These are phyloP conservation scores for Sinella curviseta DNA, from an alignment of 1,140 invertebrate species.

Conservation along the genomic window DNA sequence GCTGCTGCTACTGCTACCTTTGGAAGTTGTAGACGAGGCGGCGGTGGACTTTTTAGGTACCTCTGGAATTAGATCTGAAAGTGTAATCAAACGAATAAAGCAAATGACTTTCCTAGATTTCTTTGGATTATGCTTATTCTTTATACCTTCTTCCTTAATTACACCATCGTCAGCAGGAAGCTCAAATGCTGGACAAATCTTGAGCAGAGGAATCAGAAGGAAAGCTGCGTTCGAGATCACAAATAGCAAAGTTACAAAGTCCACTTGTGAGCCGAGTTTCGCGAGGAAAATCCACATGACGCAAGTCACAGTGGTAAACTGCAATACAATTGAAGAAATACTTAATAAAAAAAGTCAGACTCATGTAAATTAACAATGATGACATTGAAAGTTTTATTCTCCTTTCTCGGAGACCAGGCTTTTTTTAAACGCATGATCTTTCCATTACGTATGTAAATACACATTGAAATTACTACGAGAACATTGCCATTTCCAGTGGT, in stretches of 20 bases:
- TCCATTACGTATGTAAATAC: too few relatives aligned
- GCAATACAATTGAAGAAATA: conserved; percentile 20
- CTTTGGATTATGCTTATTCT: background rate
- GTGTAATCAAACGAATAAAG: background rate
- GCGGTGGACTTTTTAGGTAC: conserved; percentile 1
- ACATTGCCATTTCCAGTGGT: too few relatives aligned
- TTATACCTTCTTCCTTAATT: conserved; percentile 14
- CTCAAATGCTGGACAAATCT: conserved; percentile 22
- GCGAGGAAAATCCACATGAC: conserved; percentile 37
- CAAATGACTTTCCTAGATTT: background rate
- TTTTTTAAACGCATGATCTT: too few relatives aligned
- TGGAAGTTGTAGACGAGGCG: conserved; percentile 28
- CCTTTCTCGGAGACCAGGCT: too few relatives aligned
- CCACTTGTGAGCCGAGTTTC: conserved; percentile 37
- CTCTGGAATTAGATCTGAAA: conserved; percentile 29
- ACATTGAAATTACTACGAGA: too few relatives aligned
- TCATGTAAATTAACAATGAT: background rate
- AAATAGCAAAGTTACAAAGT: conserved; percentile 42
- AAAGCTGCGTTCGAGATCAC: conserved; percentile 44
- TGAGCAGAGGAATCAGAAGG: conserved; percentile 31
- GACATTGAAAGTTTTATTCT: too few relatives aligned
- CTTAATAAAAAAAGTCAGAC: conserved; percentile 1
- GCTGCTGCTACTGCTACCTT: background rate
- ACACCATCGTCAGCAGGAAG: conserved; percentile 2
- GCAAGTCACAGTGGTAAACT: conserved; percentile 39